Evolutionary conservation across 2,113 vertebrate genomes (phyloP).

Genomic region (Sylvietta virens): DNA sequence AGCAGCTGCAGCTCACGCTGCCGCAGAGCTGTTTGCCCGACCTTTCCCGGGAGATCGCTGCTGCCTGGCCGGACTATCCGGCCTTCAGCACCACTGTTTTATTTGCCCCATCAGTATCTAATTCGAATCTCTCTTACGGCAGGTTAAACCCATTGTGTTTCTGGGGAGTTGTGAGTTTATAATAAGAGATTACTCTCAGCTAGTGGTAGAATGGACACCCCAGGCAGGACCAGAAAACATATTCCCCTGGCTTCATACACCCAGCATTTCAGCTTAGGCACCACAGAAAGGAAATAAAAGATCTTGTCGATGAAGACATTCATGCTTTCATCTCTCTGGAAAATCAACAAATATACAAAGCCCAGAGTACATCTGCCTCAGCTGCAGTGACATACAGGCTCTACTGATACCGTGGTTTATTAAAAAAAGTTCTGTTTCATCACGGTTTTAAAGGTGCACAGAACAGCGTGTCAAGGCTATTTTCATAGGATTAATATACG

Average conservation of each 20-base stretch:
- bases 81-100: not conserved
- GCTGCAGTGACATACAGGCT: not conserved
- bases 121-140: not conserved
- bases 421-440: not conserved
- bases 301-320: not conserved
- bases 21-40: accelerated
- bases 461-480: not conserved
- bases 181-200: not conserved
- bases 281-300: not conserved
- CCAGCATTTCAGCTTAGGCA: not conserved
- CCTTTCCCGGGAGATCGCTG: accelerated
- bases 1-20: not conserved
- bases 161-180: not conserved
- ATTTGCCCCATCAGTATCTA: not conserved
- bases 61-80: not conserved
- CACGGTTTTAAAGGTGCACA: not conserved
- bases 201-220: not conserved
- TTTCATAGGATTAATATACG: not conserved
- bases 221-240: not conserved
- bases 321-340: not conserved
- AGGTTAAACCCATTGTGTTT: not conserved
- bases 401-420: not conserved
- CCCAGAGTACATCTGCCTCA: not conserved
- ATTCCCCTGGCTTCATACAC: not conserved
- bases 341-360: not conserved